Evolutionary conservation across 2,888 invertebrate genomes (phyloP).

Genomic region (Mesorhabditis belari): DNA sequence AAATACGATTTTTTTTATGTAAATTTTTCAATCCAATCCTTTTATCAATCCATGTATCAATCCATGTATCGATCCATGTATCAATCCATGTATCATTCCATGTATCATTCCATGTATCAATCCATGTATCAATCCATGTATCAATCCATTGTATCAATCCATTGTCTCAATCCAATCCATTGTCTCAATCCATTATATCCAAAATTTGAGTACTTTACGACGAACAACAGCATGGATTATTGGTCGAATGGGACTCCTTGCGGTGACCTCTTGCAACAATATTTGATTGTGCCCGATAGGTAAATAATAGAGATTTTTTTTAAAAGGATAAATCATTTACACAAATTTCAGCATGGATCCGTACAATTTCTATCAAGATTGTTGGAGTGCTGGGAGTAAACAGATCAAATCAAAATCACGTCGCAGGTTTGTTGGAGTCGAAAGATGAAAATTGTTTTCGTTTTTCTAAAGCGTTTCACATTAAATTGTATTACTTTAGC

Average conservation of each 20-base stretch:
- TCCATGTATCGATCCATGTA: no score
- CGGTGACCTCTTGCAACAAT: conserved; percentile 25
- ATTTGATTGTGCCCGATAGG: not conserved
- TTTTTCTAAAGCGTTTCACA: not conserved
- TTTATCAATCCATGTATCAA: no score
- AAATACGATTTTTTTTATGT: not conserved
- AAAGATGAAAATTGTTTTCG: not conserved
- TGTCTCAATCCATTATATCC: no score
- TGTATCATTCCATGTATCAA: no score
- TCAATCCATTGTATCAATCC: no score
- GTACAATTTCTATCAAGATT: conserved; percentile 47
- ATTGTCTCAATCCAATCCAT: no score
- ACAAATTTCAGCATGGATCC: conserved; percentile 22
- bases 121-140: no score
- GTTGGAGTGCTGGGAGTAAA: no score
- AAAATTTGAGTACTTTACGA: not conserved
- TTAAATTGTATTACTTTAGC: not conserved
- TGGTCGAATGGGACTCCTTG: conserved; percentile 21
- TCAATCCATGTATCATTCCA: no score
- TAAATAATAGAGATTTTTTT: no score
- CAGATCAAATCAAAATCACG: no score
- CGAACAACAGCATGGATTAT: conserved; percentile 24
- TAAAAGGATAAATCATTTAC: not conserved
- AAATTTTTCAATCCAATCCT: not conserved
- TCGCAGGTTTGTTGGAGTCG: not conserved